These are phyloP conservation scores for Drosophila tripunctata DNA, from an alignment of 2,888 invertebrate genomes.

Conservation along the genomic window DNA sequence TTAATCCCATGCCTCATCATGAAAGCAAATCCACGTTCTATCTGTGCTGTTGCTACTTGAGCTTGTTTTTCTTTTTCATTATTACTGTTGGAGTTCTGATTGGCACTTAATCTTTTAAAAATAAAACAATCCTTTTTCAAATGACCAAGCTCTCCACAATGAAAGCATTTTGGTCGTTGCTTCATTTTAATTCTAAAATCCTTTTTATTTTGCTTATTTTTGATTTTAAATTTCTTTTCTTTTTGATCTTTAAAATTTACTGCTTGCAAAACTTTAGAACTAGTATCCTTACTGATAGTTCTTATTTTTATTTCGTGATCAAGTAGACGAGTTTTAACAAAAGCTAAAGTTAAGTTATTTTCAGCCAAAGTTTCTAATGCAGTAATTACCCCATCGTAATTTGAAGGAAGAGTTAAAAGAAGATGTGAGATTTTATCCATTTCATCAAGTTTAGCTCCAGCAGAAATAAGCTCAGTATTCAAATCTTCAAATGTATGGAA, in stretches of 20 bases:
- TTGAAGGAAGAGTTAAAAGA: slow-evolving; percentile 16
- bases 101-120: not conserved
- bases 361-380: slow-evolving; percentile 24
- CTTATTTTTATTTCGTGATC: slow-evolving; percentile 30
- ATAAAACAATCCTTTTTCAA: slow-evolving; percentile 4
- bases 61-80: slow-evolving; percentile 5
- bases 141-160: slow-evolving; percentile 7
- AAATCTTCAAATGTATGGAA: not conserved
- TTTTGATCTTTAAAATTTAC: not conserved
- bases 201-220: too few relatives aligned
- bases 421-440: slow-evolving; percentile 1
- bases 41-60: not conserved
- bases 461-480: too few relatives aligned
- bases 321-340: slow-evolving; percentile 27
- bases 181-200: too few relatives aligned
- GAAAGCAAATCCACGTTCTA: slow-evolving; percentile 4
- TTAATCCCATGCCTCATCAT: too few relatives aligned
- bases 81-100: not conserved
- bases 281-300: slow-evolving; percentile 14
- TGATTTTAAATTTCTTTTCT: too few relatives aligned
- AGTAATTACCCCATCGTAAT: slow-evolving; percentile 24
- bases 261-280: slow-evolving; percentile 29
- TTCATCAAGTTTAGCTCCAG: slow-evolving; percentile 19
- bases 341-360: slow-evolving; percentile 12
- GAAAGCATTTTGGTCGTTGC: slow-evolving; percentile 2